Percentiles rank a stretch among this genome's conserved stretches.
These are phyloP conservation scores for Podotricha telesiphe DNA, from an alignment of 2,888 invertebrate species.

Conservation along the genomic window DNA sequence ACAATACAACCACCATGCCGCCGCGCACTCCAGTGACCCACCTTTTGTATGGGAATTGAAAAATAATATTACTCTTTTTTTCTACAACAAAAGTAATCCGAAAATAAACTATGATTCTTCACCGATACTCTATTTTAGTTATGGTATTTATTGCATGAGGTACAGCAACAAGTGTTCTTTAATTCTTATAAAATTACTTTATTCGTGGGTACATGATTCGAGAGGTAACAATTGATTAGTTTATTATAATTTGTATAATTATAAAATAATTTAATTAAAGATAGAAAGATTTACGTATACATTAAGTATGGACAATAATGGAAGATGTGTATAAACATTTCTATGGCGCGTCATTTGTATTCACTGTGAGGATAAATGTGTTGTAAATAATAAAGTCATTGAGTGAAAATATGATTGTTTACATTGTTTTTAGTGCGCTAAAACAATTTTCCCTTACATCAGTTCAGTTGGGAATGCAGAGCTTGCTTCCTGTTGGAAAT, in stretches of 20 bases:
- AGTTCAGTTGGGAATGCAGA: not conserved
- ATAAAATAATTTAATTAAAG: conserved; percentile 12
- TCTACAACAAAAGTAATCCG: conserved; percentile 71
- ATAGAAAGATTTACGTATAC: not conserved
- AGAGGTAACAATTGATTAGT: not conserved
- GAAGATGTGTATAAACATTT: not conserved
- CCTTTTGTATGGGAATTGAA: conserved; percentile 84
- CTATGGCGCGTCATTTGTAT: conserved; percentile 5
- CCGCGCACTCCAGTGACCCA: conserved; percentile 78
- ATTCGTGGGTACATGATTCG: not conserved
- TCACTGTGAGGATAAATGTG: not conserved
- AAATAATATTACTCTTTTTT: conserved; percentile 83
- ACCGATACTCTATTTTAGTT: conserved; percentile 30
- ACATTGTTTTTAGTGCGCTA: conserved; percentile 1
- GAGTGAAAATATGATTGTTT: conserved; percentile 19
- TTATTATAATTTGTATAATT: not conserved
- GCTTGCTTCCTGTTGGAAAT: not conserved
- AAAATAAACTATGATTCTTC: conserved; percentile 75
- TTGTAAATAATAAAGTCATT: conserved; percentile 22
- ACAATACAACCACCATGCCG: conserved; percentile 83
- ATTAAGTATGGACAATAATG: not conserved
- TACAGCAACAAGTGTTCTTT: conserved; percentile 33
- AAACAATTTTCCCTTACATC: conserved; percentile 4
- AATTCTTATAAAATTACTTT: too few species aligned
- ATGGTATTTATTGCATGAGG: not conserved